phyloP scores from a whole-genome alignment of 1,140 invertebrate genomes.

The Caenorhabditis inopinata region DNA sequence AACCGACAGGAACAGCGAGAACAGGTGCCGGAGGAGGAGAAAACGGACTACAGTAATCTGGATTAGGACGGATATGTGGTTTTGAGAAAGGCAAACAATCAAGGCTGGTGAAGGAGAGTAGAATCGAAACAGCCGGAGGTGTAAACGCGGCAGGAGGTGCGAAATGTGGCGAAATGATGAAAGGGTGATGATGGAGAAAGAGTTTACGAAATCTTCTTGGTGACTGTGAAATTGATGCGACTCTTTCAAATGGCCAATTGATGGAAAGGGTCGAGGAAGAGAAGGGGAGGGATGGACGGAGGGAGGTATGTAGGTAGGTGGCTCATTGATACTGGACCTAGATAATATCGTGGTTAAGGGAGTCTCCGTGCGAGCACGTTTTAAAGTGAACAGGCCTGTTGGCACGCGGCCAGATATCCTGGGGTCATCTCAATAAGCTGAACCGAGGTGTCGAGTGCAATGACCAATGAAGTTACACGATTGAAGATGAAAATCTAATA shows the following conservation, averaged over 20 bases:
- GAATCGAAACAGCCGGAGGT: not conserved
- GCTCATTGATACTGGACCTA: slow-evolving; percentile 15
- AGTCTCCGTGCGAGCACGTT: not conserved
- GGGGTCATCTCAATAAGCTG: slow-evolving; percentile 8
- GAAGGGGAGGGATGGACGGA: not conserved
- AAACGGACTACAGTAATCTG: slow-evolving; percentile 1
- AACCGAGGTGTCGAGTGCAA: not conserved
- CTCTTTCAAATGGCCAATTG: slow-evolving; percentile 17
- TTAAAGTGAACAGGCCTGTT: slow-evolving; percentile 14
- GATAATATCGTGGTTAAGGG: slow-evolving; percentile 24
- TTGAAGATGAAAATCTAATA: no score
- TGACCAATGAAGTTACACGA: no score
- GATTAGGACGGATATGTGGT: slow-evolving; percentile 11
- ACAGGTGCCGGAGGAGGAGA: not conserved
- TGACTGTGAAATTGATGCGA: slow-evolving; percentile 28
- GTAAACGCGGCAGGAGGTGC: slow-evolving; percentile 24
- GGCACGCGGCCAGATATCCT: slow-evolving; percentile 13
- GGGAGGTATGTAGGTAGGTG: not conserved
- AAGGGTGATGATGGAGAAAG: slow-evolving; percentile 4
- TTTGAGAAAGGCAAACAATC: slow-evolving; percentile 27
- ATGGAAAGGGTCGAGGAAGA: not conserved
- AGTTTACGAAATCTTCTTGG: slow-evolving; percentile 27
- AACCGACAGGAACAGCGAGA: not conserved
- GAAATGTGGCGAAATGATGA: slow-evolving; percentile 28
- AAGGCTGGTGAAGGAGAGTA: slow-evolving; percentile 7